Conservation (phyloP, 2,797 vertebrate species). For the Crocodylus rhombifer region DNA sequence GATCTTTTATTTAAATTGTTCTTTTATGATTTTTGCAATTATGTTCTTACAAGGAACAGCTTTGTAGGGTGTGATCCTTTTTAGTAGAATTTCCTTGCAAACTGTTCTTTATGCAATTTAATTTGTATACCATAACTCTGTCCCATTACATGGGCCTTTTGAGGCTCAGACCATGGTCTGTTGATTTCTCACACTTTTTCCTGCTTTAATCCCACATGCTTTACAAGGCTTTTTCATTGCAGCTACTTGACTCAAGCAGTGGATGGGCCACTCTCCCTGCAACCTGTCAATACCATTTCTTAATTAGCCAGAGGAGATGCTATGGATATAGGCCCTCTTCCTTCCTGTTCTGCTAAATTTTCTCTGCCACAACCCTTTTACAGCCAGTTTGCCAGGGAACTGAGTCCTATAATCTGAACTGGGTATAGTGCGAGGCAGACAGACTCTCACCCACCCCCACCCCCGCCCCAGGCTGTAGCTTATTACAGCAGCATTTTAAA, state of each 20-base stretch:
- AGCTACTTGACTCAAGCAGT: not conserved
- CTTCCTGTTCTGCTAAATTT: accelerated
- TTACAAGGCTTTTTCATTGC: not conserved
- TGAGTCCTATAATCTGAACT: not conserved
- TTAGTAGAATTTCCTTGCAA: not conserved
- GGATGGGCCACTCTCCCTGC: not conserved
- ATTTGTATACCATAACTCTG: not conserved
- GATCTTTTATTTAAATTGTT: not conserved
- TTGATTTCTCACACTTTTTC: not conserved
- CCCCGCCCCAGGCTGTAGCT: not conserved
- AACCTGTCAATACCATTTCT: not conserved
- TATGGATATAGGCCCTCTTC: not conserved
- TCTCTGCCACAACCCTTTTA: accelerated
- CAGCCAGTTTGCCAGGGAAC: accelerated
- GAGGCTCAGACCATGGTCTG: not conserved
- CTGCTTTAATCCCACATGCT: not conserved
- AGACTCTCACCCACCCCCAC: constrained; percentile 29
- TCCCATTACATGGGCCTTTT: not conserved
- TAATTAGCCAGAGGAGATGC: not conserved
- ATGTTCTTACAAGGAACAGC: accelerated
- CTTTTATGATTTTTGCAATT: not conserved
- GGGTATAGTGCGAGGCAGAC: not conserved
- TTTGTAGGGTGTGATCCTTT: not conserved
- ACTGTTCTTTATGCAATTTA: no score
- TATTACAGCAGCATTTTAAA: constrained; percentile 52